phyloP scores from a whole-genome alignment of 1,140 invertebrate genomes.

The Druon quercuslanigerum region DNA sequence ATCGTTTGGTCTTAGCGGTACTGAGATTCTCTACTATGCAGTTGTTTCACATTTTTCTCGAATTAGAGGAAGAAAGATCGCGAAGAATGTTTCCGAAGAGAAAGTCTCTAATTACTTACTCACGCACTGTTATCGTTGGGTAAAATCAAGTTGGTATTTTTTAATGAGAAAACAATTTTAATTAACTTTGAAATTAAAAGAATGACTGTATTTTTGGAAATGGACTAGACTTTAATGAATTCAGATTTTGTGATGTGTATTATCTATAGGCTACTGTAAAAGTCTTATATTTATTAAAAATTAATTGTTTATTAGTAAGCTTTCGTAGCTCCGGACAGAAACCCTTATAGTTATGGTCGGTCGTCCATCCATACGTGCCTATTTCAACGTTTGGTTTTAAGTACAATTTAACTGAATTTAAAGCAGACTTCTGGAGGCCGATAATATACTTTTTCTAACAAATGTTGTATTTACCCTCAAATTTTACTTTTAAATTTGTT shows the following conservation, averaged over 20 bases:
- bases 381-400: too few relatives aligned
- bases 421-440: too few relatives aligned
- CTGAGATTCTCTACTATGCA: slow-evolving; percentile 18
- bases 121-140: not conserved
- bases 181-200: not conserved
- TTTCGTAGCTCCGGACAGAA: too few relatives aligned
- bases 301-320: too few relatives aligned
- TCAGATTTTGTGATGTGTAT: not conserved
- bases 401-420: too few relatives aligned
- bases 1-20: slow-evolving; percentile 6
- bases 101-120: slow-evolving; percentile 29
- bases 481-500: too few relatives aligned
- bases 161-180: slow-evolving; percentile 19
- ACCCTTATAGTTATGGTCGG: too few relatives aligned
- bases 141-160: slow-evolving; percentile 2
- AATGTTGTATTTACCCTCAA: too few relatives aligned
- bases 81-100: slow-evolving; percentile 17
- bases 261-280: not conserved
- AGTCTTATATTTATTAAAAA: too few relatives aligned
- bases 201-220: not conserved
- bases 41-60: slow-evolving; percentile 28
- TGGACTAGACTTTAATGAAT: not conserved
- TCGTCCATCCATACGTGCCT: too few relatives aligned
- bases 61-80: slow-evolving; percentile 26
- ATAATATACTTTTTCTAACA: too few relatives aligned